Evolutionary conservation across 2,888 invertebrate genomes (phyloP).

Genomic region (Ptilodon capucinus): DNA sequence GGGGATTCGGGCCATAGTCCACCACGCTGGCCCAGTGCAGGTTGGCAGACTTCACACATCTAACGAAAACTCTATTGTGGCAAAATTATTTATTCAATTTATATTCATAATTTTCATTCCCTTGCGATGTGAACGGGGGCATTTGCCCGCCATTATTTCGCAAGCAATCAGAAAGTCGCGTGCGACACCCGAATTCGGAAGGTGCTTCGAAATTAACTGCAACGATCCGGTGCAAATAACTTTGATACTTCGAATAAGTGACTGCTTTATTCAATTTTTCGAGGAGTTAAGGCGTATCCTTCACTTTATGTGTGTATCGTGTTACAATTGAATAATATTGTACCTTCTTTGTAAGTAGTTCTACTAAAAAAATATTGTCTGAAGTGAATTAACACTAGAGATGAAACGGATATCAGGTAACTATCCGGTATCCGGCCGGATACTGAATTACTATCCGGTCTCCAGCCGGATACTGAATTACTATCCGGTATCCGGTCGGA

Average conservation of each 20-base stretch:
- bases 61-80: too few species aligned
- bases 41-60: too few species aligned
- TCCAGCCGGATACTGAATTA: too few species aligned
- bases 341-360: too few species aligned
- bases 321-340: not conserved
- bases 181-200: constrained; percentile 56
- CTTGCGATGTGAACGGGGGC: constrained; percentile 31
- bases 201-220: constrained; percentile 11
- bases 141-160: constrained; percentile 49
- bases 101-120: not conserved
- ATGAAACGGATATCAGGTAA: too few species aligned
- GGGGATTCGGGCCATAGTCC: too few species aligned
- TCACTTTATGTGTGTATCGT: not conserved
- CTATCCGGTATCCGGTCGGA: too few species aligned
- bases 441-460: too few species aligned
- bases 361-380: too few species aligned
- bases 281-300: not conserved
- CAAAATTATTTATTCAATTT: constrained; percentile 1
- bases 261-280: not conserved
- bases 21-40: too few species aligned
- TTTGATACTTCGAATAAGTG: constrained; percentile 29
- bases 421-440: too few species aligned
- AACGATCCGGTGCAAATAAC: constrained; percentile 15
- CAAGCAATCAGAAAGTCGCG: constrained; percentile 41
- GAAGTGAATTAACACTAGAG: too few species aligned